Evolutionary conservation across 1,140 invertebrate genomes (phyloP).

Genomic region (Mya arenaria): DNA sequence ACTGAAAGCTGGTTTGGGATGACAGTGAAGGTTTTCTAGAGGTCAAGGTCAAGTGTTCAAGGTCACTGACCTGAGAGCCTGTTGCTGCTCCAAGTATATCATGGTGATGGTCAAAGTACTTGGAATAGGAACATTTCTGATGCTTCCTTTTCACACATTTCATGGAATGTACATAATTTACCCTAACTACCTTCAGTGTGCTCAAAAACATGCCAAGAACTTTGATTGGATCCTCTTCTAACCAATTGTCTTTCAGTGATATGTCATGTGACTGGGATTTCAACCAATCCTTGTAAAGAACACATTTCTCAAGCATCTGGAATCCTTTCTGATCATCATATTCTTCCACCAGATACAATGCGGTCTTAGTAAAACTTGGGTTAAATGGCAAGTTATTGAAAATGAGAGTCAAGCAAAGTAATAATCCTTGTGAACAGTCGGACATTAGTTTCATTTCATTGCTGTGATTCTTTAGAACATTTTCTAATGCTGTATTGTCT

Average conservation of each 20-base stretch:
- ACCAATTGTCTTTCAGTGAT: neutral
- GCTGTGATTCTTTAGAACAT: neutral
- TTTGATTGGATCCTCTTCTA: conserved; percentile 58
- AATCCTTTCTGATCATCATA: conserved; percentile 62
- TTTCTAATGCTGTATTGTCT: neutral
- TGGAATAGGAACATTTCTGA: conserved; percentile 67
- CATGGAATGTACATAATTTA: conserved; percentile 76
- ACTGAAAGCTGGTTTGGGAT: neutral
- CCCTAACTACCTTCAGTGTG: conserved; percentile 71
- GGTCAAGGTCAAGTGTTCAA: neutral
- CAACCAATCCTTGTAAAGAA: conserved; percentile 42
- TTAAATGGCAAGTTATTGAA: conserved; percentile 69
- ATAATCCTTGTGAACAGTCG: conserved; percentile 48
- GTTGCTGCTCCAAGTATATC: conserved; percentile 68
- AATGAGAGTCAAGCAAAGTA: conserved; percentile 60
- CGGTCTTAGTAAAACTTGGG: conserved; percentile 66
- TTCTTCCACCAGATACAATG: conserved; percentile 51
- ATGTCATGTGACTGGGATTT: conserved; percentile 19
- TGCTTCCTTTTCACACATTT: conserved; percentile 74
- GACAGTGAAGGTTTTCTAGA: neutral
- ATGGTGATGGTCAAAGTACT: conserved; percentile 75
- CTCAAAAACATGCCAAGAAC: conserved; percentile 64
- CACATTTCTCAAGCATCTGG: conserved; percentile 29
- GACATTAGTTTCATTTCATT: conserved; percentile 20
- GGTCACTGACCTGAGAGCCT: neutral